Conservation (phyloP, 1,140 invertebrate genomes). For the Yoshiicerus persimilis region DNA sequence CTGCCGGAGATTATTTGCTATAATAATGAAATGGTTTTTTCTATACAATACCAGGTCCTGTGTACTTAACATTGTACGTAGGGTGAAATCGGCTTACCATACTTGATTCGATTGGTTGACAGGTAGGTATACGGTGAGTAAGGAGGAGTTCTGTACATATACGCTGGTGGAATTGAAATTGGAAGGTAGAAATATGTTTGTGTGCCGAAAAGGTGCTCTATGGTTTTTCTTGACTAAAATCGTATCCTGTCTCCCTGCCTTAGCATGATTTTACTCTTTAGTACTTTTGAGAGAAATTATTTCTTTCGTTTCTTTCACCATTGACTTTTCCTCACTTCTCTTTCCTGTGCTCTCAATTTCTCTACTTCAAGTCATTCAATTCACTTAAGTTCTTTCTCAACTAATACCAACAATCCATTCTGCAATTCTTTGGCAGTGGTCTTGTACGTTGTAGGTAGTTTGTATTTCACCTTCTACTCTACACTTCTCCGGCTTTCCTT, state of each 20-base stretch:
- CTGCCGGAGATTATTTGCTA: neutral
- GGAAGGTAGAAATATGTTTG: neutral
- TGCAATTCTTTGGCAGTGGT: neutral
- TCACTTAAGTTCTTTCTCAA: constrained; percentile 3
- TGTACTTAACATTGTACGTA: neutral
- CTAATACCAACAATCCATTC: neutral
- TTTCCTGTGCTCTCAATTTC: neutral
- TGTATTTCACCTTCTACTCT: neutral
- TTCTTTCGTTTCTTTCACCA: neutral
- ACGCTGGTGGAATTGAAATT: neutral
- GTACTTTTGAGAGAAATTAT: neutral
- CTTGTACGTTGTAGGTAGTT: neutral
- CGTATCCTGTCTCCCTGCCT: neutral
- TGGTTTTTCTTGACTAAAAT: neutral
- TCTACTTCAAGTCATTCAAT: neutral
- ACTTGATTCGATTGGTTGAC: neutral
- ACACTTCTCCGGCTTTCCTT: neutral
- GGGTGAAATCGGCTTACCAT: neutral
- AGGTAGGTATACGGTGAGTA: too few relatives aligned
- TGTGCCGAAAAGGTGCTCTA: neutral
- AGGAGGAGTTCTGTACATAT: too few relatives aligned
- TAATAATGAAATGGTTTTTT: neutral
- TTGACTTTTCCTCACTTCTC: constrained; percentile 18
- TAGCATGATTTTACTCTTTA: neutral
- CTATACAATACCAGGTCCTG: neutral